Conservation (phyloP, 2,113 vertebrate genomes). For the Calyptomena viridis region DNA sequence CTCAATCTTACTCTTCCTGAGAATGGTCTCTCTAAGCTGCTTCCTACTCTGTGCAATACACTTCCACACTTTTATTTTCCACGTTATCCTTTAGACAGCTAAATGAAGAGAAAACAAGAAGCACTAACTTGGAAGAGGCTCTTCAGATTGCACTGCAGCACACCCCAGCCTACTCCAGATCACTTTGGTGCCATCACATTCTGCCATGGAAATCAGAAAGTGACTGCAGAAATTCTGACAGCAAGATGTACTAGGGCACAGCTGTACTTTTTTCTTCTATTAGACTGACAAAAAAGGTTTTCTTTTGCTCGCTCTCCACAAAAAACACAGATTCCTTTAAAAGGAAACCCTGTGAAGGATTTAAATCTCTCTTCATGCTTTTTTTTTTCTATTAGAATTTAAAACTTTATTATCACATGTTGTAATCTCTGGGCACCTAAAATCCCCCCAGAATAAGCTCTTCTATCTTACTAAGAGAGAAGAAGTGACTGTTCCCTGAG, state of each 20-base stretch:
- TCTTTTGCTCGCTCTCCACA: not conserved
- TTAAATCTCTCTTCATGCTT: not conserved
- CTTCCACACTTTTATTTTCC: not conserved
- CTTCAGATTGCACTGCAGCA: no score
- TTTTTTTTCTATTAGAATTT: not conserved
- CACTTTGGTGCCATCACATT: not conserved
- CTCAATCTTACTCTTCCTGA: not conserved
- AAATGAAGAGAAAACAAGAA: not conserved
- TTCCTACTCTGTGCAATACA: not conserved
- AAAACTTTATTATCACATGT: not conserved
- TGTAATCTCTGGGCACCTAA: not conserved
- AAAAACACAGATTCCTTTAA: not conserved
- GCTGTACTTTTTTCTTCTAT: no score
- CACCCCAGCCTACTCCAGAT: not conserved
- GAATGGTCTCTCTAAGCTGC: not conserved
- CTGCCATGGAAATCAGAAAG: not conserved
- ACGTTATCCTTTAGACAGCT: not conserved
- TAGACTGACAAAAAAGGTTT: not conserved
- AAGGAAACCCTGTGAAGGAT: not conserved
- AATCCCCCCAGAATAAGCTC: not conserved
- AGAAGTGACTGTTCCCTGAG: not conserved
- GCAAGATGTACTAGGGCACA: not conserved
- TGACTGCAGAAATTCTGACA: not conserved
- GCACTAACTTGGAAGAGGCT: not conserved
- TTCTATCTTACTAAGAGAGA: not conserved